Evolutionary conservation across 2,113 vertebrate species (phyloP), one percentile per base, ranked within the genome.

Genomic region (Boleophthalmus pectinirostris): DNA sequence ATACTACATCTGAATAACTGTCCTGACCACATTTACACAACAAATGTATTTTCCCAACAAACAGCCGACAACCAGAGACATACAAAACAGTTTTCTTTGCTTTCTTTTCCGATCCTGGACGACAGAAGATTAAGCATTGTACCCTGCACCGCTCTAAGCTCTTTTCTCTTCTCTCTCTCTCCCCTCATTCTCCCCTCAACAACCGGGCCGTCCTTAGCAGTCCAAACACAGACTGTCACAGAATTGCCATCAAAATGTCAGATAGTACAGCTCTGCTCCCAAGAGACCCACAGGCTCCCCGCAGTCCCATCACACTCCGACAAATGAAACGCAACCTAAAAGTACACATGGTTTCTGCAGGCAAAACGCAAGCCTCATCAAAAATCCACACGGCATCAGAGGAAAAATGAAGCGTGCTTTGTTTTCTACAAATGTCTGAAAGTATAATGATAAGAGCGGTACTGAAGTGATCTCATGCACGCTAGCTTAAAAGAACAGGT

Each of bases 41-140:
- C 18, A 38, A 12, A 35, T 14, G 14, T 12, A 63, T 33, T 38
- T 66, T 23, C 9, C 29, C 15, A 46, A 54, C 35, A 47, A 11
- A 67, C 45, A 71, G 54, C 58, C 66, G 60, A 24, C 15, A 75
- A 14, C 70, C 35, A 65, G 38, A 51, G 47, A 72, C 33, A 60
- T 54, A 47, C 23, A 53, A 79, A 45, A 58, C 53, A 77, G 20
- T 73, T 64, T 61, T 10, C 38, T 43, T 43, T 43, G 38, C 38
- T 43, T 43, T 43, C 10, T 10, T 43, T 43, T 38, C 8, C 9
- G 1, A 43, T 43, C 9, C 5, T 57, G 57, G 68, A 60, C 25
- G 43, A 73, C 68, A 51, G 56, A 61, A 73, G 75, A 85, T 83
- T 69, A 78, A 68, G 21, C 5, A 29, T 53, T 53, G 35, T 56